A percentile compares a stretch with the other conserved stretches of the same genome.
These are phyloP conservation scores for Psettodes erumei DNA, from an alignment of 2,113 vertebrate species.

Conservation along the genomic window DNA sequence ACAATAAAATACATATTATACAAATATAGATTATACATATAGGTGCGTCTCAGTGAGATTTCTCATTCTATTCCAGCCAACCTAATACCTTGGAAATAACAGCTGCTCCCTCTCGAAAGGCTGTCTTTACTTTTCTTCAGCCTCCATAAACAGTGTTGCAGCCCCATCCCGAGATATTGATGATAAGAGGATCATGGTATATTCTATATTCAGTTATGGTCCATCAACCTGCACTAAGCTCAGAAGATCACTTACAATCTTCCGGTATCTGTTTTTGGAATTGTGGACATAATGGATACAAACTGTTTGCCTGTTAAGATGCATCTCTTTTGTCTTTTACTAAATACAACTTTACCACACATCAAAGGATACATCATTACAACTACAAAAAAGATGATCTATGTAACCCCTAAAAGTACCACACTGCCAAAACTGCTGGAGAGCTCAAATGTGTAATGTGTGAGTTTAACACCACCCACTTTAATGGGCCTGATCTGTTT, in stretches of 20 bases:
- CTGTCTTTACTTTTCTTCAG: not conserved
- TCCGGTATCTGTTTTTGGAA: not conserved
- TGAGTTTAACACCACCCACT: conserved; percentile 32
- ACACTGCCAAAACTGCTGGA: conserved; percentile 20
- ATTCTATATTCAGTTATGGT: not conserved
- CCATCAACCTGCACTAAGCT: not conserved
- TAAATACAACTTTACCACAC: not conserved
- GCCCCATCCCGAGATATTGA: not conserved
- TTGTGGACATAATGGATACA: not conserved
- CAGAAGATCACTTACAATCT: not conserved
- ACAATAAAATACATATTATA: not conserved
- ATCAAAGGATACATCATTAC: not conserved
- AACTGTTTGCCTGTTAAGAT: not conserved
- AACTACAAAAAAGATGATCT: not conserved
- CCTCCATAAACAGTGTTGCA: not conserved
- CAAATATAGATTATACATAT: not conserved
- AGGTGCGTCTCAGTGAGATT: not conserved
- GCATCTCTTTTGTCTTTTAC: not conserved
- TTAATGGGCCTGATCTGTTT: conserved; percentile 56
- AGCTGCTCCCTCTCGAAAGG: not conserved
- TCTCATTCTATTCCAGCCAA: not conserved
- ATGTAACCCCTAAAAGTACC: conserved; percentile 24
- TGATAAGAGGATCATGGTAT: not conserved
- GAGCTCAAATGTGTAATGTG: conserved; percentile 14
- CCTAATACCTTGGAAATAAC: not conserved